These are phyloP conservation scores for Pterocles burchelli DNA, from an alignment of 2,113 vertebrate genomes.

Conservation along the genomic window DNA sequence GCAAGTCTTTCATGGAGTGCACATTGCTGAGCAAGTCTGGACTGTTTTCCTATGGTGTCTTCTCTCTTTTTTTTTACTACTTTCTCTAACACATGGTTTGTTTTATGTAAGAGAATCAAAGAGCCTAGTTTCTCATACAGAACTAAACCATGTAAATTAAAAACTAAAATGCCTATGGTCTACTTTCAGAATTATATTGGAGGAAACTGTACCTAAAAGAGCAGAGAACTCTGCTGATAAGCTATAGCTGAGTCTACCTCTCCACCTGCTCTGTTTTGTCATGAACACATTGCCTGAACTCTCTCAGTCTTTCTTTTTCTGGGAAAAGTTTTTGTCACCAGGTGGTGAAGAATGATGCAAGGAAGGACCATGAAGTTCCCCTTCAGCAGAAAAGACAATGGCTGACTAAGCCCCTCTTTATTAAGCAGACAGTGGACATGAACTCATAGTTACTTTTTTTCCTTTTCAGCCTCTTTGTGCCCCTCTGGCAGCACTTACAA, in stretches of 20 bases:
- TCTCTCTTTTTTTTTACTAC: not conserved
- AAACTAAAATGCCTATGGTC: not conserved
- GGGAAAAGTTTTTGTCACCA: not conserved
- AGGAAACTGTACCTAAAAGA: not conserved
- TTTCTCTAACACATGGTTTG: not conserved
- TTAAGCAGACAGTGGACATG: not conserved
- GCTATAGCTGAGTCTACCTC: not conserved
- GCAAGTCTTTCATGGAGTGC: not conserved
- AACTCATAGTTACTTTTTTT: not conserved
- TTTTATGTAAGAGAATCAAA: conserved; percentile 1
- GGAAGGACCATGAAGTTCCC: not conserved
- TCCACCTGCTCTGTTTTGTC: not conserved
- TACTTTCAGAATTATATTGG: not conserved
- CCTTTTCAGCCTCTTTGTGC: not conserved
- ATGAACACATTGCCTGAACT: not conserved
- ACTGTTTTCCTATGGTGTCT: not conserved
- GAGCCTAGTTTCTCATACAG: not conserved
- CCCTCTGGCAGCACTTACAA: not conserved
- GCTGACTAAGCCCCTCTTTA: not conserved
- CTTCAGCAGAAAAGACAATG: not conserved
- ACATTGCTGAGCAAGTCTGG: not conserved
- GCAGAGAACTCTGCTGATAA: not conserved
- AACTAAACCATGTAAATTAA: not conserved
- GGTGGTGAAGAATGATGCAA: not conserved
- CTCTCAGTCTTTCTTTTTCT: not conserved